These are phyloP conservation scores for Miltochrista miniata DNA, from an alignment of 2,888 invertebrate species.

Conservation along the genomic window DNA sequence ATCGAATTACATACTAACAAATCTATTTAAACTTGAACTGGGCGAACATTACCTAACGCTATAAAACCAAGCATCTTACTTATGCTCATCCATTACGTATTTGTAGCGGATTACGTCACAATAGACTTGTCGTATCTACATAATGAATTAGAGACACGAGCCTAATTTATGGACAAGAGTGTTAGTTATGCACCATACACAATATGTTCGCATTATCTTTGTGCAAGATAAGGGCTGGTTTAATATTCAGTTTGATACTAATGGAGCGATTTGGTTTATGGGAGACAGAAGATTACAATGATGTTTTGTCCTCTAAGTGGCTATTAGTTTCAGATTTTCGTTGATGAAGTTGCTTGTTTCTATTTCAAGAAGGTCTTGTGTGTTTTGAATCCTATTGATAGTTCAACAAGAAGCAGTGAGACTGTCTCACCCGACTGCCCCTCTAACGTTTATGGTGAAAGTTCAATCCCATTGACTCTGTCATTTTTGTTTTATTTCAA, in stretches of 20 bases:
- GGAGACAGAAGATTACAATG: slow-evolving; percentile 3
- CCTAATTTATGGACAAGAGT: slow-evolving; percentile 34
- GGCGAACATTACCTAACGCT: too few relatives aligned
- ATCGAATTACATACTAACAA: too few relatives aligned
- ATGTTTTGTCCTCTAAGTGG: background rate
- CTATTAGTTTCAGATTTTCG: background rate
- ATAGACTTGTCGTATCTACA: slow-evolving; percentile 30
- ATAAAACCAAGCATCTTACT: too few relatives aligned
- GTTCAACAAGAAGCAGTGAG: too few relatives aligned
- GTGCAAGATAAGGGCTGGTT: slow-evolving; percentile 18
- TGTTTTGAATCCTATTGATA: too few relatives aligned
- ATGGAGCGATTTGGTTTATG: slow-evolving; percentile 9
- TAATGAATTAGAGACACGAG: slow-evolving; percentile 38
- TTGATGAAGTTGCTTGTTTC: background rate
- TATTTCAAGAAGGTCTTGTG: too few relatives aligned
- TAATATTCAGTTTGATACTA: slow-evolving; percentile 25
- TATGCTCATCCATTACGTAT: background rate
- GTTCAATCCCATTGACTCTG: too few relatives aligned
- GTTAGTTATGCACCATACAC: slow-evolving; percentile 27
- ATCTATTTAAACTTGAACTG: too few relatives aligned
- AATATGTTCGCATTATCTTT: slow-evolving; percentile 33
- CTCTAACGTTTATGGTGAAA: too few relatives aligned
- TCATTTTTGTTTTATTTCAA: too few relatives aligned
- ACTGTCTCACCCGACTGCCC: too few relatives aligned
- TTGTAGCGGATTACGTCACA: slow-evolving; percentile 27